Conservation (phyloP, 2,888 invertebrate species). For the Hylaea fasciaria region DNA sequence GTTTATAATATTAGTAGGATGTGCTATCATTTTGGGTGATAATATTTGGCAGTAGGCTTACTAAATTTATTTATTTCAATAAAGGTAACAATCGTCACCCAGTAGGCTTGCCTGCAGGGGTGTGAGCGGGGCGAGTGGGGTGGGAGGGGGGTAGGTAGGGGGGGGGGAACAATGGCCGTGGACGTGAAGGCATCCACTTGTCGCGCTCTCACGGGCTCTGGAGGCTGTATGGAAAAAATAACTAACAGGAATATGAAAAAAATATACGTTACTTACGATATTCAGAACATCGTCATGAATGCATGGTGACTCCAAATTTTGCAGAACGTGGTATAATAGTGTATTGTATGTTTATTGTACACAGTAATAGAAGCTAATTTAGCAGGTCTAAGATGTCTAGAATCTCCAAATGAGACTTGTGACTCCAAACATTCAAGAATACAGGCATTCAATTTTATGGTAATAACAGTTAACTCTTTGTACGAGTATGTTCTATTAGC, state of each 20-base stretch:
- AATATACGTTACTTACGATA: not conserved
- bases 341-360: no score
- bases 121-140: constrained; percentile 27
- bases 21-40: no score
- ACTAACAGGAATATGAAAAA: constrained; percentile 31
- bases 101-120: constrained; percentile 16
- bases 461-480: no score
- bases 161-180: constrained; percentile 72
- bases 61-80: constrained; percentile 1
- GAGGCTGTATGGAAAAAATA: constrained; percentile 61
- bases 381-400: no score
- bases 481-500: no score
- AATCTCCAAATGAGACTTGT: no score
- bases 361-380: no score
- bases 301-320: no score
- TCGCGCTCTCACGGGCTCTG: constrained; percentile 72
- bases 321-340: no score
- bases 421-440: no score
- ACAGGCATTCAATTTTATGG: no score
- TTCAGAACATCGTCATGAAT: not conserved
- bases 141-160: constrained; percentile 34
- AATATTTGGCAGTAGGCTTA: not conserved
- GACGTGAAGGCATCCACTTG: constrained; percentile 84
- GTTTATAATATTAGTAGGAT: no score
- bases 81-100: constrained; percentile 11